Base-by-base conservation (phyloP, 2,888 invertebrate genomes). In the Palloptera scutellata region DNA sequence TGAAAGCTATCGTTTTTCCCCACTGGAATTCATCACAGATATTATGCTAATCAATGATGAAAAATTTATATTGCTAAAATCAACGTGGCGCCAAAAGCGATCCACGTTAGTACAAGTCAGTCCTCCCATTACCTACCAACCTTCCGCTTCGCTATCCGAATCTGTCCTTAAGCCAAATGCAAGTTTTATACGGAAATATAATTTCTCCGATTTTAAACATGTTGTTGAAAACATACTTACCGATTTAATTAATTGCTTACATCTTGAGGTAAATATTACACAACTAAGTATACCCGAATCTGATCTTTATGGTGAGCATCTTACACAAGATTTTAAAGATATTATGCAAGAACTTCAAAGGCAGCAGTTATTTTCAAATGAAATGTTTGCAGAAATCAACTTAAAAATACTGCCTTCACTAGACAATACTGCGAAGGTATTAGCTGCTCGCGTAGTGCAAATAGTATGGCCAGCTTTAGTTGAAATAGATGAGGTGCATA, bases 31-130 rank as follows among this genome's bases (percentile, higher is more conserved):
- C 0, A 68, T 72, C 19, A 20, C 73, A 1, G 84, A 85, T 41
- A 74, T 85, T 20, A 79, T 84, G 10, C 54, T 86, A 15, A 78
- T 80, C 64, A 83, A 85, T 71, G 85, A 84, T 3, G 72, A 77
- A 15, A 78, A 79, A 58, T 65, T 86, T n/a, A 74, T 77, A 1
- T 13, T 75, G 1, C 43, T 76, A 8, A 72, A 42, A 30, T 30
- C 30, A 30, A 30, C 30, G 30, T 30, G 2, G 6, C 30, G 30
- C 6, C 30, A 2, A 6, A 70, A 13, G 63, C 68, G 30, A 58
- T 58, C 62, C 13, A 64, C n/a, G 13, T 65, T 20, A 53, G 30
- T 30, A 6, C 6, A 2, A 2, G 3, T 30, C 30, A 30, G 30
- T 30, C 30, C 30, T 30, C 30, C 30, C 30, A 30, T 30, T 4